Base-by-base conservation (phyloP, 2,797 vertebrate genomes). In the Bufotes viridis region DNA sequence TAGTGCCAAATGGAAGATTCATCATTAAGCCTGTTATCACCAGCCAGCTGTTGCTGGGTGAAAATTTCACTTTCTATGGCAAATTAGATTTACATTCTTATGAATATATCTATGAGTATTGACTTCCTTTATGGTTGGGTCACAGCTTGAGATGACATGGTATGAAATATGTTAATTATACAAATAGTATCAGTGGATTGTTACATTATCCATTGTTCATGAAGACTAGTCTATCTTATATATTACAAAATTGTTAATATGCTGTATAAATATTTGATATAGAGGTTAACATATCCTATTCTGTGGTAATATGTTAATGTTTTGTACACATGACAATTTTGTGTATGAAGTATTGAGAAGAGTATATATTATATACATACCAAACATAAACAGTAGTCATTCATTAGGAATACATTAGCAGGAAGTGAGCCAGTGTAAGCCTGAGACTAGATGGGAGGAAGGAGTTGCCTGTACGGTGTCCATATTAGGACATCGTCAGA, bases 61-160 rank as follows among this genome's bases (percentile, higher is more conserved):
- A 67, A 74, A 85, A 78, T 85, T 29, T 49, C 18, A 34, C 22
- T 75, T 69, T 84, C 82, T 85, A 65, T 67, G 18, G 74, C 84
- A 85, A 85, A 78, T 65, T 85, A 85, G 83, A 85, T 85, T 85
- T 85, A 78, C 49, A 85, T 78, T 85, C 17, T 57, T 76, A 60
- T 74, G 57, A 76, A 60, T 57, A 57, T 11, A 51, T 76, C n/a
- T 76, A 4, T 53, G 17, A 7, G 24, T 53, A 24, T 67, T 29
- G 14, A 82, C 63, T 82, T 82, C 63, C 63, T 82, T 72, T 72
- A 70, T 72, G 60, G 58, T 85, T 29, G 58, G 74, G 49, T 85
- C 58, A 65, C 42, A 78, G 84, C 74, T 78, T 81, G 34, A 85
- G 72, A n/a, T 76, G 51, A 15, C 60, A 63, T 63, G 34, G 57